These are phyloP conservation scores for Arvicola amphibius DNA, from an alignment of 2,797 vertebrate genomes.

Conservation along the genomic window DNA sequence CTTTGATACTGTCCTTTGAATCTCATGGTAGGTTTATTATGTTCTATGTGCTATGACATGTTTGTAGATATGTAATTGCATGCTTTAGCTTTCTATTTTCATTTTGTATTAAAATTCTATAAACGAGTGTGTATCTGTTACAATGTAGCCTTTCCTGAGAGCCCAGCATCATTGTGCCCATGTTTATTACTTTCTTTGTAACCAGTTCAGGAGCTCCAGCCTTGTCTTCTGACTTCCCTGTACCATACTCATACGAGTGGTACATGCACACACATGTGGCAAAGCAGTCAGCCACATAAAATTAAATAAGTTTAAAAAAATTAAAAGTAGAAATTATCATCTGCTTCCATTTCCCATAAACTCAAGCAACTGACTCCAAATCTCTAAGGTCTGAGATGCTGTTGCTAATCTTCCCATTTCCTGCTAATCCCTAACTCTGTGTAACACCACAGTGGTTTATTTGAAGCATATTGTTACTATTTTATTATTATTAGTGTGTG, in stretches of 20 bases:
- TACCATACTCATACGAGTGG: neutral
- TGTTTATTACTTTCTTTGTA: too few relatives aligned
- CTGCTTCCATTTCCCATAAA: neutral
- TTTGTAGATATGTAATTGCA: neutral
- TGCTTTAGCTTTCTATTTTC: neutral
- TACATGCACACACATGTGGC: neutral
- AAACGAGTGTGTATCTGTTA: neutral
- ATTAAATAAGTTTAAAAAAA: neutral
- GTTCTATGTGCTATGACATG: neutral
- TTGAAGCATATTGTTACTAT: neutral
- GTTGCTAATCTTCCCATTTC: neutral
- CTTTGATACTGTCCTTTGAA: neutral
- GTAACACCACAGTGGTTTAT: neutral
- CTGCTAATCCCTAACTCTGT: neutral
- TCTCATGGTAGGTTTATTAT: neutral
- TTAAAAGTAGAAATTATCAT: neutral
- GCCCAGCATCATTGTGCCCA: too few relatives aligned
- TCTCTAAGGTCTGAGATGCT: neutral
- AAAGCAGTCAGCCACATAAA: neutral
- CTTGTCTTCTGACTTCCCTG: neutral
- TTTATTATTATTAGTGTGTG: neutral
- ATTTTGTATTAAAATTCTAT: neutral
- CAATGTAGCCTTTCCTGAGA: neutral
- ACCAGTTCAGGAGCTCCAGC: neutral
- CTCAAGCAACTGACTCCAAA: neutral